Evolutionary conservation across 2,888 invertebrate genomes (phyloP).

Genomic region (Nymphalis polychloros): DNA sequence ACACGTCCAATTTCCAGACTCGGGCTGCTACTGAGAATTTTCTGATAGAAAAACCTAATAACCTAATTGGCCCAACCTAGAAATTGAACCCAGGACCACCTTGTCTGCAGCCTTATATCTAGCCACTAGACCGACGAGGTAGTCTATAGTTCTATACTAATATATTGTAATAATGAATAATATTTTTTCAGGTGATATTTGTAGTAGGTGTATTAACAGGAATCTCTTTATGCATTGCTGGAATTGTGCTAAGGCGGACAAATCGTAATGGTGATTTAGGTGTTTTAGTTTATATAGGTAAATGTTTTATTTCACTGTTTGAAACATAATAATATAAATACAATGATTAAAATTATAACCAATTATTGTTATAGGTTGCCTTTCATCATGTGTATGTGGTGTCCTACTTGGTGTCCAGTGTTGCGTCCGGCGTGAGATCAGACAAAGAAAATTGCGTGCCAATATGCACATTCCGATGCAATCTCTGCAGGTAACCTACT

Average conservation of each 20-base stretch:
- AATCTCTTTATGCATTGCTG: constrained; percentile 84
- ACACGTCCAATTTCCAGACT: too few relatives aligned
- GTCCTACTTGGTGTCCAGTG: constrained; percentile 84
- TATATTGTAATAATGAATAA: not conserved
- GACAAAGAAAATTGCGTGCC: constrained; percentile 65
- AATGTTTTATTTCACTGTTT: constrained; percentile 31
- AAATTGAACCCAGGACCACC: too few relatives aligned
- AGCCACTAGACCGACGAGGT: too few relatives aligned
- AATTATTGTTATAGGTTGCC: constrained; percentile 58
- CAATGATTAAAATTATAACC: too few relatives aligned
- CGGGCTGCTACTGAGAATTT: too few relatives aligned
- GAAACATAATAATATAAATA: not conserved
- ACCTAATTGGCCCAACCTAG: too few relatives aligned
- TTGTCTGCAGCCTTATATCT: too few relatives aligned
- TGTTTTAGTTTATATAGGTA: constrained; percentile 85
- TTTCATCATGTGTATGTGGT: constrained; percentile 83
- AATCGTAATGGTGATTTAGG: constrained; percentile 84
- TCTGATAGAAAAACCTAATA: too few relatives aligned
- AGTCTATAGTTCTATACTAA: too few relatives aligned
- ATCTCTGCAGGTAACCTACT: constrained; percentile 61
- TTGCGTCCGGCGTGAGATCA: constrained; percentile 80
- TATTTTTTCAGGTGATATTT: constrained; percentile 82
- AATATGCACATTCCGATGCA: constrained; percentile 76
- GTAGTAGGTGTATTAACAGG: constrained; percentile 85
- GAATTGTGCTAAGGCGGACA: constrained; percentile 83